A percentile compares a stretch with the other conserved stretches of the same genome.
phyloP scores from a whole-genome alignment of 2,888 invertebrate species.

The Tromatobia lineatoria region DNA sequence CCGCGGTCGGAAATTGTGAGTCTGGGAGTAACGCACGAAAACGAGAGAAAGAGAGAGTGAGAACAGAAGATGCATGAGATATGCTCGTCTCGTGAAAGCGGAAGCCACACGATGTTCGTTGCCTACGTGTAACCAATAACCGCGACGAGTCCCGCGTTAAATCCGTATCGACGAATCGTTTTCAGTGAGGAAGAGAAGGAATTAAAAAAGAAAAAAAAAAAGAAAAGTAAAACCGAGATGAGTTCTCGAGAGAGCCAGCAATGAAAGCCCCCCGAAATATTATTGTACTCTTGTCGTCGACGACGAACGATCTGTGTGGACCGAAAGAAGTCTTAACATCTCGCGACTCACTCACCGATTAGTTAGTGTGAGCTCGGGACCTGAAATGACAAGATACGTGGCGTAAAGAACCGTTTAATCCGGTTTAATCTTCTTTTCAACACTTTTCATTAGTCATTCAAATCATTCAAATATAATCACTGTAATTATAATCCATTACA shows the following conservation, averaged over 20 bases:
- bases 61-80: slow-evolving; percentile 29
- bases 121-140: slow-evolving; percentile 55
- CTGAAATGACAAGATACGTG: slow-evolving; percentile 57
- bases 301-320: slow-evolving; percentile 24
- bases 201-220: slow-evolving; percentile 23
- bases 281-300: slow-evolving; percentile 37
- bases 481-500: not conserved
- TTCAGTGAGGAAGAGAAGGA: slow-evolving; percentile 11
- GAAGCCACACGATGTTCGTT: slow-evolving; percentile 52
- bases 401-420: not conserved
- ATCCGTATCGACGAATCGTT: slow-evolving; percentile 62
- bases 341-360: slow-evolving; percentile 47
- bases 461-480: not conserved
- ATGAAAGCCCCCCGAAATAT: slow-evolving; percentile 64
- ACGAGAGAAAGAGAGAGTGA: slow-evolving; percentile 1
- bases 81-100: slow-evolving; percentile 61
- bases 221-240: slow-evolving; percentile 21
- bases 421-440: not conserved
- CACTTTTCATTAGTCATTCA: not conserved
- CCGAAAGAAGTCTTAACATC: slow-evolving; percentile 52
- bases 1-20: slow-evolving; percentile 50
- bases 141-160: slow-evolving; percentile 44
- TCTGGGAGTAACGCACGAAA: slow-evolving; percentile 1
- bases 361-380: slow-evolving; percentile 56
- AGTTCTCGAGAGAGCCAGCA: slow-evolving; percentile 50